Percentiles rank a stretch among this genome's conserved stretches.
phyloP scores from a whole-genome alignment of 2,113 vertebrate genomes.

The Camarhynchus parvulus region DNA sequence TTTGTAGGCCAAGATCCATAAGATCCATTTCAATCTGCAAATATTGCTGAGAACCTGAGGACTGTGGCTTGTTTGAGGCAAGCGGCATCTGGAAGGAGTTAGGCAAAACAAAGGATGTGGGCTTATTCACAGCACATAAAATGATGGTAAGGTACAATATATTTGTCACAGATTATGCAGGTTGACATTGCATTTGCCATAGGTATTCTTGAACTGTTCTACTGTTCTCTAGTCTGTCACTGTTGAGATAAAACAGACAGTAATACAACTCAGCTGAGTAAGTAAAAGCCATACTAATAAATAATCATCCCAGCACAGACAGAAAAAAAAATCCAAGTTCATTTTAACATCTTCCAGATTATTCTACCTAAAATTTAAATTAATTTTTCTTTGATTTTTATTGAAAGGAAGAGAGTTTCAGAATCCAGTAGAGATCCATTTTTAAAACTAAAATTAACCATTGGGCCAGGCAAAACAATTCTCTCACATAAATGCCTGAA shows the following conservation, averaged over 20 bases:
- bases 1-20: background rate
- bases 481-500: conserved; percentile 10
- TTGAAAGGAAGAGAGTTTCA: background rate
- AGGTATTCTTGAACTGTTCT: background rate
- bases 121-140: background rate
- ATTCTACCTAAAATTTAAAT: background rate
- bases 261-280: background rate
- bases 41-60: background rate
- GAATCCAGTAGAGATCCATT: background rate
- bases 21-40: background rate
- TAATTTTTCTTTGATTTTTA: background rate
- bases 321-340: background rate
- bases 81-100: background rate
- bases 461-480: background rate
- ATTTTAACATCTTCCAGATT: background rate
- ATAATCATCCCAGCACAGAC: background rate
- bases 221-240: background rate
- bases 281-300: background rate
- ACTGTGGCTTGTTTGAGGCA: background rate
- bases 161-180: background rate
- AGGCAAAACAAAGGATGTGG: background rate
- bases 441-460: background rate
- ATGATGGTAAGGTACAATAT: background rate
- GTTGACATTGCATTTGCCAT: background rate
- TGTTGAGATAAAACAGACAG: background rate